A percentile compares a stretch with the other conserved stretches of the same genome.
Evolutionary conservation across 2,113 vertebrate species (phyloP).

Genomic region (Scopus umbretta): DNA sequence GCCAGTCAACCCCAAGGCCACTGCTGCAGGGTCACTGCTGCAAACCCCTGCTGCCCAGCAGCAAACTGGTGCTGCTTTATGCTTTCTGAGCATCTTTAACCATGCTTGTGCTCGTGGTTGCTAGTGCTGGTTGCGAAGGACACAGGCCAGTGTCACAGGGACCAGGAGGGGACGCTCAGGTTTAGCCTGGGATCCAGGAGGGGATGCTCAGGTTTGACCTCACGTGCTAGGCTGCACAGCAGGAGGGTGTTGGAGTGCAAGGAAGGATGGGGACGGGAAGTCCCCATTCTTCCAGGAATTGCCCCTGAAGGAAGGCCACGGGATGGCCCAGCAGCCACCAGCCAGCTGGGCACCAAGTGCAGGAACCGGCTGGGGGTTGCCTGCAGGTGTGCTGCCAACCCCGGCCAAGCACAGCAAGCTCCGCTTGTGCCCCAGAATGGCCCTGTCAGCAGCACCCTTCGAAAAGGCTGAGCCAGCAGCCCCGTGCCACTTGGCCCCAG

Average conservation of each 20-base stretch:
- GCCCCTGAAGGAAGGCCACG: neutral
- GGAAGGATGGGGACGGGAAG: neutral
- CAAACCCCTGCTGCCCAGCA: neutral
- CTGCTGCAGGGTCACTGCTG: neutral
- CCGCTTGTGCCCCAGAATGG: neutral
- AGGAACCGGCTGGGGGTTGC: neutral
- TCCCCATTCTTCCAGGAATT: neutral
- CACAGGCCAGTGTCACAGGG: neutral
- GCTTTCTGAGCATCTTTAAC: neutral
- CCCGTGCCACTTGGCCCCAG: neutral
- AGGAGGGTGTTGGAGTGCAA: neutral
- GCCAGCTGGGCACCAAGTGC: rapidly evolving
- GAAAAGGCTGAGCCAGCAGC: neutral
- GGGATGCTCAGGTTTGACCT: neutral
- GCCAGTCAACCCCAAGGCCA: neutral
- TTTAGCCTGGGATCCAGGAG: neutral
- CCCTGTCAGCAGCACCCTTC: rapidly evolving
- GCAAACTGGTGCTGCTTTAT: neutral
- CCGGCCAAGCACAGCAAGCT: neutral
- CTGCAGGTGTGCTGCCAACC: neutral
- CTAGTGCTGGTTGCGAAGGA: neutral
- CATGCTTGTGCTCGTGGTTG: neutral
- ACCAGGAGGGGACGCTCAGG: neutral
- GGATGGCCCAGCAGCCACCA: neutral
- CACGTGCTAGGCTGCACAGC: neutral